These are phyloP conservation scores for Ethmia dodecea DNA, from an alignment of 2,888 invertebrate genomes.

Conservation along the genomic window DNA sequence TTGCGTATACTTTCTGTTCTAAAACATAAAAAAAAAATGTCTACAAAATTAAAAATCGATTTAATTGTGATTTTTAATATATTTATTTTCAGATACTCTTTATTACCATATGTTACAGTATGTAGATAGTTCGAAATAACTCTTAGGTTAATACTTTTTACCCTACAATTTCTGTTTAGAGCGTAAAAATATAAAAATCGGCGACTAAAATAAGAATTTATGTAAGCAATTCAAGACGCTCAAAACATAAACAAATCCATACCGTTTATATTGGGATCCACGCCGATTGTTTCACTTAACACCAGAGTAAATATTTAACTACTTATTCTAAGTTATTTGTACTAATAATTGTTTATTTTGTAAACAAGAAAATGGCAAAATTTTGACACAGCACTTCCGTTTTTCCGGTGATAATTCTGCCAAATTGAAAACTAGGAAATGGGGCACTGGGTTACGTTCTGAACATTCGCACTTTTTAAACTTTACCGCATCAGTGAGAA, in stretches of 20 bases:
- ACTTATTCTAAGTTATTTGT: not conserved
- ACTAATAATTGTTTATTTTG: slow-evolving; percentile 14
- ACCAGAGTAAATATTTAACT: slow-evolving; percentile 1
- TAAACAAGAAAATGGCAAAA: slow-evolving; percentile 9
- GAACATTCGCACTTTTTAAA: too few relatives aligned
- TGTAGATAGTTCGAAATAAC: too few relatives aligned
- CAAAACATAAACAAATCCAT: slow-evolving; percentile 22
- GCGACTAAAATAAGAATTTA: slow-evolving; percentile 4
- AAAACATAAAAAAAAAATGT: too few relatives aligned
- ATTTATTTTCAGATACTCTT: too few relatives aligned
- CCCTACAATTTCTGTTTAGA: too few relatives aligned
- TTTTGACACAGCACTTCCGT: slow-evolving; percentile 1
- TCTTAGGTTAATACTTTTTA: too few relatives aligned
- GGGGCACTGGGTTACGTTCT: slow-evolving; percentile 5
- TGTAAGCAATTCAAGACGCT: slow-evolving; percentile 9
- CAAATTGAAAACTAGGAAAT: slow-evolving; percentile 6
- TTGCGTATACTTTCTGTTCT: too few relatives aligned
- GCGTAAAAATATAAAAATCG: too few relatives aligned
- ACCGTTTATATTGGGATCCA: slow-evolving; percentile 63
- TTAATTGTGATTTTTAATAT: too few relatives aligned
- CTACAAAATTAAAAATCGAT: too few relatives aligned
- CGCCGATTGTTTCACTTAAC: slow-evolving; percentile 30
- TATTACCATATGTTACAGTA: too few relatives aligned
- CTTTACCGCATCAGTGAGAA: too few relatives aligned
- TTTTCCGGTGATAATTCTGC: slow-evolving; percentile 22